Conservation (phyloP, 2,113 vertebrate species). For the Varanus komodoensis region DNA sequence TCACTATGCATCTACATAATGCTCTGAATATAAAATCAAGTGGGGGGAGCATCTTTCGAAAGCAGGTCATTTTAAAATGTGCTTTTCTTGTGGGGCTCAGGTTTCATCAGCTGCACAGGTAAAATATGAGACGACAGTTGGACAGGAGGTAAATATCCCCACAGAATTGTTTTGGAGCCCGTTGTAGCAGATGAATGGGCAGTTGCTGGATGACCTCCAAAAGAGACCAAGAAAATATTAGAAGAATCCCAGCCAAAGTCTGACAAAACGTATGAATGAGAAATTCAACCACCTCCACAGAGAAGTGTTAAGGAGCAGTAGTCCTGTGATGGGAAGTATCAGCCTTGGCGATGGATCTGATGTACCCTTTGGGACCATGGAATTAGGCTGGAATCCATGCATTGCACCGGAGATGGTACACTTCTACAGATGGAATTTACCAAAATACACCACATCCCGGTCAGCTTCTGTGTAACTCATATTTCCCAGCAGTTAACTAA, state of each 20-base stretch:
- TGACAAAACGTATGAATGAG: not conserved
- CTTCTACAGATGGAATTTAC: not conserved
- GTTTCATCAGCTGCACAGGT: not conserved
- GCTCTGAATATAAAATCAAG: not conserved
- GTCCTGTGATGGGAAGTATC: not conserved
- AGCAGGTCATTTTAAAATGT: not conserved
- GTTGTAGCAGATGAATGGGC: not conserved
- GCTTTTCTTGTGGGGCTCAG: not conserved
- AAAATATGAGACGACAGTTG: not conserved
- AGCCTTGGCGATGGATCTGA: fast-evolving
- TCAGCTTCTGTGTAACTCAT: not conserved
- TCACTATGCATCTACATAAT: not conserved
- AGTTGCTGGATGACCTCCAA: not conserved
- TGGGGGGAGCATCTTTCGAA: slow-evolving; percentile 6
- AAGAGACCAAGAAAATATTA: not conserved
- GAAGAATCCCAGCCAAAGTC: not conserved
- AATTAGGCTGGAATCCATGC: not conserved
- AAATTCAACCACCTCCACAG: not conserved
- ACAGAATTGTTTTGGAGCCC: not conserved
- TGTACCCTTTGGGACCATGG: not conserved
- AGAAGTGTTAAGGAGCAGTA: not conserved
- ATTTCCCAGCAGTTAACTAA: too few relatives aligned
- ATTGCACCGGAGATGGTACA: not conserved
- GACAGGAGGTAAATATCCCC: not conserved
- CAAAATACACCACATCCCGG: not conserved